These are phyloP conservation scores for Acleris emargana DNA, from an alignment of 2,888 invertebrate species.

Conservation along the genomic window DNA sequence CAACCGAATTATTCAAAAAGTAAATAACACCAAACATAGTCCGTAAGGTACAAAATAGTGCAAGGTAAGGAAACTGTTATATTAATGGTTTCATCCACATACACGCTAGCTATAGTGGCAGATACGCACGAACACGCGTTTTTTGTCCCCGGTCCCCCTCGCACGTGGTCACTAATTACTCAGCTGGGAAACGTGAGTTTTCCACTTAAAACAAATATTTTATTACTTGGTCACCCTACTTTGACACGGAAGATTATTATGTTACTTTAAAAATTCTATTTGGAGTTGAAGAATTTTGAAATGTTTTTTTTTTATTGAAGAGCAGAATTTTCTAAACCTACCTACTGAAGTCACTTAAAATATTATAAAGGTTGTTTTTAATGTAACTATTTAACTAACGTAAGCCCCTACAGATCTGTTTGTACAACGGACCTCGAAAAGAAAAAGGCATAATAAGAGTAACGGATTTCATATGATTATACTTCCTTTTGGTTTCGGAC, in stretches of 20 bases:
- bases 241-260: slow-evolving; percentile 11
- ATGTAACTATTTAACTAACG: too few relatives aligned
- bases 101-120: slow-evolving; percentile 43
- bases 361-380: too few relatives aligned
- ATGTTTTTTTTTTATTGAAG: too few relatives aligned
- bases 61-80: slow-evolving; percentile 23
- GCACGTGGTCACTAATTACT: slow-evolving; percentile 81
- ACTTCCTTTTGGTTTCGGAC: too few relatives aligned
- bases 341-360: too few relatives aligned
- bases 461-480: too few relatives aligned
- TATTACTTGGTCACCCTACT: slow-evolving; percentile 29
- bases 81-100: slow-evolving; percentile 29
- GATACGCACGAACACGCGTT: slow-evolving; percentile 49
- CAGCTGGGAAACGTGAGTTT: slow-evolving; percentile 78
- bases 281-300: background rate
- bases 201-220: slow-evolving; percentile 68
- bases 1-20: too few relatives aligned
- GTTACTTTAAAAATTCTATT: background rate
- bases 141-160: slow-evolving; percentile 68
- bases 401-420: background rate
- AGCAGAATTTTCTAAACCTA: too few relatives aligned
- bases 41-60: slow-evolving; percentile 14
- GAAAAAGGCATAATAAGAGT: too few relatives aligned
- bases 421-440: too few relatives aligned
- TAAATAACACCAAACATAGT: too few relatives aligned